phyloP scores from a whole-genome alignment of 2,888 invertebrate genomes.

The Idaea dimidiata region DNA sequence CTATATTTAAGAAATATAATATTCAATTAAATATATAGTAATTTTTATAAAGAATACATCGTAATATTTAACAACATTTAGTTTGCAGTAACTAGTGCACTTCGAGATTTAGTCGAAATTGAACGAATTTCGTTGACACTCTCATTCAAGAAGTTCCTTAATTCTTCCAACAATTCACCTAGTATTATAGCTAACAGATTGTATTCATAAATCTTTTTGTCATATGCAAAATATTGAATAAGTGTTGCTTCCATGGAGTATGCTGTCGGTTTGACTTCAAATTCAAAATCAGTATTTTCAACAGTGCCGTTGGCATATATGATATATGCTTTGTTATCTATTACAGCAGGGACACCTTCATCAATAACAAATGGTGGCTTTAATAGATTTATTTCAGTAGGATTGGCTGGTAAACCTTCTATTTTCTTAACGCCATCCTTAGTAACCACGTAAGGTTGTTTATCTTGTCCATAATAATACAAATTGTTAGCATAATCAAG shows the following conservation, averaged over 20 bases:
- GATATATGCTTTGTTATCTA: constrained; percentile 43
- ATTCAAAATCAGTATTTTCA: constrained; percentile 33
- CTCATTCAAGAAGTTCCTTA: constrained; percentile 37
- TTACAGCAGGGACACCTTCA: constrained; percentile 40
- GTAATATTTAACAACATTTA: neutral
- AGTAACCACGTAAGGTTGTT: constrained; percentile 39
- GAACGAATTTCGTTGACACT: constrained; percentile 39
- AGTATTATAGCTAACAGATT: constrained; percentile 40
- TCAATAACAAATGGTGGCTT: constrained; percentile 49
- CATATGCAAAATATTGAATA: constrained; percentile 51
- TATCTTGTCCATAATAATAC: constrained; percentile 2
- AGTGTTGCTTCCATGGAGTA: constrained; percentile 49
- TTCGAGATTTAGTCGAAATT: constrained; percentile 40
- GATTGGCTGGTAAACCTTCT: constrained; percentile 46
- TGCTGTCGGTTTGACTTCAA: constrained; percentile 48
- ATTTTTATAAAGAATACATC: neutral
- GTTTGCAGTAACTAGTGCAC: constrained; percentile 16
- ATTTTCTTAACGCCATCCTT: constrained; percentile 43
- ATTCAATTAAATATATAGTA: neutral
- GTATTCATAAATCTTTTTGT: constrained; percentile 63
- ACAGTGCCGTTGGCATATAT: constrained; percentile 47
- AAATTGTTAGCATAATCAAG: constrained; percentile 5
- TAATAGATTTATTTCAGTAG: constrained; percentile 38
- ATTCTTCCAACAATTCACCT: constrained; percentile 27
- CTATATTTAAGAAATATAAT: no score